A percentile compares a stretch with the other conserved stretches of the same genome.
Conservation (phyloP, 2,113 vertebrate genomes). For the Columba livia region DNA sequence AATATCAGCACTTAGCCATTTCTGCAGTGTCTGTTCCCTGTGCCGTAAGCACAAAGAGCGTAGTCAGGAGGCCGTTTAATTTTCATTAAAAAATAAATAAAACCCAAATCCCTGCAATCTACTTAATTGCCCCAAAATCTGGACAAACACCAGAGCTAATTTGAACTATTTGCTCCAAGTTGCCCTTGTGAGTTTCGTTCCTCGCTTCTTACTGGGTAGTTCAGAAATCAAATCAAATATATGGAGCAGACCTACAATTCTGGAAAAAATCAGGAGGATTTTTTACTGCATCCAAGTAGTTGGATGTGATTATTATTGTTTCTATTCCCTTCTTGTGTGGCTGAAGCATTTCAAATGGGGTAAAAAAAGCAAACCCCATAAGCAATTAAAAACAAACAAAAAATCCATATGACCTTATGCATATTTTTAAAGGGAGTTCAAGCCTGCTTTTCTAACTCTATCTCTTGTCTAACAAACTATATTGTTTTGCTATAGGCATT, state of each 20-base stretch:
- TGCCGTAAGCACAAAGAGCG: background rate
- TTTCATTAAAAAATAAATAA: slow-evolving; percentile 22
- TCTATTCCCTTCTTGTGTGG: background rate
- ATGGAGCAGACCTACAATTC: background rate
- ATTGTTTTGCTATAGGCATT: background rate
- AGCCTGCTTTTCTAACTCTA: background rate
- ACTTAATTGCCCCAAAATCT: background rate
- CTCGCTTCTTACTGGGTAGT: background rate
- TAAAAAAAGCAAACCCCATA: background rate
- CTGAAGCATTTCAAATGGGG: background rate
- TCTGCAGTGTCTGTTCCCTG: background rate
- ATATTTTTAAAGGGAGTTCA: background rate
- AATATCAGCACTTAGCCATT: background rate
- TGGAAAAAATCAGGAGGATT: background rate
- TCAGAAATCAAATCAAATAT: background rate
- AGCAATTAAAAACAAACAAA: slow-evolving; percentile 16
- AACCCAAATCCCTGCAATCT: background rate
- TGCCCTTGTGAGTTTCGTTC: background rate
- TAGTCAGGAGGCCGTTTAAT: background rate
- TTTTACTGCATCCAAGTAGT: background rate
- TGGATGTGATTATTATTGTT: slow-evolving; percentile 9
- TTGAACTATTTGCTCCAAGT: slow-evolving; percentile 12
- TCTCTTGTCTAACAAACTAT: background rate
- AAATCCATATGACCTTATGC: background rate
- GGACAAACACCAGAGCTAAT: slow-evolving; percentile 6